phyloP scores from a whole-genome alignment of 2,113 vertebrate genomes.

The Ranitomeya variabilis region DNA sequence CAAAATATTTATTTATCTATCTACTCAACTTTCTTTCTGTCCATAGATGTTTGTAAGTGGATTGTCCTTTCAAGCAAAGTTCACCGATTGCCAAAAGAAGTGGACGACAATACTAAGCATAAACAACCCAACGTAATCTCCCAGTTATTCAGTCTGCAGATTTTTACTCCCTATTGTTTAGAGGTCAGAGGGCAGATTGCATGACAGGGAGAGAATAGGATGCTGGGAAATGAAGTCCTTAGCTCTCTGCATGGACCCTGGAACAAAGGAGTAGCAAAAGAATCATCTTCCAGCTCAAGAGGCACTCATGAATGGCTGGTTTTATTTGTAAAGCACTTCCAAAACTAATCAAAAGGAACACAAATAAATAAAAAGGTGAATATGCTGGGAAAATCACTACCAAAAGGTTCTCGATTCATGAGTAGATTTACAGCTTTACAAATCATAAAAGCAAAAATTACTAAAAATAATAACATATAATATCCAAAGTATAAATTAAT shows the following conservation, averaged over 20 bases:
- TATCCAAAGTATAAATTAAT: background rate
- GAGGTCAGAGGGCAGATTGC: slow-evolving; percentile 25
- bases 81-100: background rate
- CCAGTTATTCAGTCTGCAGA: background rate
- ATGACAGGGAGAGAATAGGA: background rate
- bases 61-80: background rate
- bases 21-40: background rate
- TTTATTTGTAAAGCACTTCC: background rate
- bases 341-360: background rate
- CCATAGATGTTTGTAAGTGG: background rate
- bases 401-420: background rate
- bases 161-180: background rate
- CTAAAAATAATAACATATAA: background rate
- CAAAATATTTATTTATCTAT: background rate
- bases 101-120: background rate
- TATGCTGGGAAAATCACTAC: slow-evolving; percentile 14
- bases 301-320: background rate
- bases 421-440: accelerated
- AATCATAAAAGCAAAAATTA: background rate
- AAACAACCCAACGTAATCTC: slow-evolving; percentile 6
- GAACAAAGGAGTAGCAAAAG: slow-evolving; percentile 58
- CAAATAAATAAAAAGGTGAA: slow-evolving; percentile 5
- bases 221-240: slow-evolving; percentile 60
- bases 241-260: background rate
- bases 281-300: background rate